Evolutionary conservation across 2,888 invertebrate species (phyloP).

Genomic region (Deilephila porcellus): DNA sequence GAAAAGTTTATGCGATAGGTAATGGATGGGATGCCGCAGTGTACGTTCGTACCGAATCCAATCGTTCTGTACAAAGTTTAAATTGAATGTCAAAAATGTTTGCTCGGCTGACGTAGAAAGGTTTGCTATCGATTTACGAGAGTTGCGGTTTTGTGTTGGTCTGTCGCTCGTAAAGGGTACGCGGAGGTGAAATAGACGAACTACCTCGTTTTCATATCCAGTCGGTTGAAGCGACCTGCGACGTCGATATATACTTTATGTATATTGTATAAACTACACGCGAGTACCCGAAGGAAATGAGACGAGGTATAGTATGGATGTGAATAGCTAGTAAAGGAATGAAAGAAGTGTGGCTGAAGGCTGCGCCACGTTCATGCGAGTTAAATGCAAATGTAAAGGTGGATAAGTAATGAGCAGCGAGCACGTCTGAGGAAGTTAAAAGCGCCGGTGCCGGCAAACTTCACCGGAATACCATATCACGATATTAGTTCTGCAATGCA

Average conservation of each 20-base stretch:
- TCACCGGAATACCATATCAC: not conserved
- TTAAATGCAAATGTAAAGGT: slow-evolving; percentile 6
- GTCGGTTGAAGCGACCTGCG: too few species aligned
- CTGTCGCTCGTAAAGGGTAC: slow-evolving; percentile 9
- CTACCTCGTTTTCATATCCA: not conserved
- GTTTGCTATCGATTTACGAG: slow-evolving; percentile 23
- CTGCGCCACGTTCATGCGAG: not conserved
- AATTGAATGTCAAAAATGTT: slow-evolving; percentile 28
- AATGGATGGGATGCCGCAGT: not conserved
- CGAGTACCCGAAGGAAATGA: not conserved
- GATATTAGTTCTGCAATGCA: not conserved
- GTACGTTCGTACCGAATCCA: not conserved
- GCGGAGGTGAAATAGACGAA: slow-evolving; percentile 1
- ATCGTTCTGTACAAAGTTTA: slow-evolving; percentile 26
- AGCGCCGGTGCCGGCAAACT: not conserved
- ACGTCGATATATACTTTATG: too few species aligned
- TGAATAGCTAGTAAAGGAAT: not conserved
- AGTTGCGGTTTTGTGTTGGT: slow-evolving; percentile 20
- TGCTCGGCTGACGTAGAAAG: slow-evolving; percentile 21
- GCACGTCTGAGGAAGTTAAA: slow-evolving; percentile 3
- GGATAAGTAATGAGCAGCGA: slow-evolving; percentile 1
- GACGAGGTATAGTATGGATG: too few species aligned
- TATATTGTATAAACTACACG: not conserved
- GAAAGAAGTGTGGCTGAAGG: not conserved
- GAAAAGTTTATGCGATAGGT: not conserved